A percentile compares a stretch with the other conserved stretches of the same genome.
Conservation (phyloP, 2,888 invertebrate species). For the Alitta virens region DNA sequence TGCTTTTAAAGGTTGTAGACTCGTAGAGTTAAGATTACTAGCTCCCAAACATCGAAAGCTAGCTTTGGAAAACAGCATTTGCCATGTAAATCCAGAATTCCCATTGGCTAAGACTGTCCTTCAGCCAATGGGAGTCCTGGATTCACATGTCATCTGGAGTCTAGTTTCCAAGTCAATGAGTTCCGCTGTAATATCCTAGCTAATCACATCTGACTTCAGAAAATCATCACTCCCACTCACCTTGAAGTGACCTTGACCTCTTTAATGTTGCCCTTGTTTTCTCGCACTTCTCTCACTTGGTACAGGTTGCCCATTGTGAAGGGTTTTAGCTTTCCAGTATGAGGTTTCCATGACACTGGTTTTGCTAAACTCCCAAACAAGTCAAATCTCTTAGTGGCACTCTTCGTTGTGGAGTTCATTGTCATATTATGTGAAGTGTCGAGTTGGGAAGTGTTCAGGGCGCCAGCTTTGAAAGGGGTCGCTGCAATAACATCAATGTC, state of each 20-base stretch:
- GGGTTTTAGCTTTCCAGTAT: slow-evolving; percentile 48
- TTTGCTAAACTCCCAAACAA: slow-evolving; percentile 45
- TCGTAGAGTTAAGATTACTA: background rate
- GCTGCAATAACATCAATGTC: slow-evolving; percentile 7
- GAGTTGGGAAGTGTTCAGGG: background rate
- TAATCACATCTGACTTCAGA: no score
- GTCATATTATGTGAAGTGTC: slow-evolving; percentile 6
- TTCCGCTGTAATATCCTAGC: no score
- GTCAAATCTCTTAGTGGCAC: slow-evolving; percentile 36
- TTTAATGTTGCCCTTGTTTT: slow-evolving; percentile 7
- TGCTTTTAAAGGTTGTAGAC: no score
- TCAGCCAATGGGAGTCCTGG: no score
- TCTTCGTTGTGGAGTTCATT: slow-evolving; percentile 6
- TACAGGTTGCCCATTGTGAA: slow-evolving; percentile 16
- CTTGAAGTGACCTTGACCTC: slow-evolving; percentile 19
- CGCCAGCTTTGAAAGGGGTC: slow-evolving; percentile 14
- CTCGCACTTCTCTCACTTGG: background rate
- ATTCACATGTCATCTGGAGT: no score
- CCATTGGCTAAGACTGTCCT: no score
- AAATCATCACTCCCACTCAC: no score
- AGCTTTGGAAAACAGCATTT: no score
- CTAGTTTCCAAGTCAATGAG: no score
- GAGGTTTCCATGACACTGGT: slow-evolving; percentile 48
- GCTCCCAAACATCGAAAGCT: no score
- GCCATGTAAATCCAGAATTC: no score